phyloP scores from a whole-genome alignment of 2,113 vertebrate species.

The Heliornis fulica region DNA sequence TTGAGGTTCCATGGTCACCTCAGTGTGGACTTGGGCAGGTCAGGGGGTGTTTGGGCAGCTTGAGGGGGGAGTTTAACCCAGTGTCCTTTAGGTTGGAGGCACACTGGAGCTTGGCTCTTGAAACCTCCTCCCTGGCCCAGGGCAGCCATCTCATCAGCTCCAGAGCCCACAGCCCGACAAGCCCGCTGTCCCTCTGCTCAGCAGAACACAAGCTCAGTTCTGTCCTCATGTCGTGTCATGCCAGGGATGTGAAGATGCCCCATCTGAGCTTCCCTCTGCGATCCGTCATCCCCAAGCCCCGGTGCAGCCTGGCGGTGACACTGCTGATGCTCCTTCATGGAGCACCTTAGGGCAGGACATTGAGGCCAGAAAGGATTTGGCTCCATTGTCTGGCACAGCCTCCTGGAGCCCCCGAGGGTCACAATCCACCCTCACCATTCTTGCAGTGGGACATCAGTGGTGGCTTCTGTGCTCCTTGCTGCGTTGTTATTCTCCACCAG shows the following conservation, averaged over 20 bases:
- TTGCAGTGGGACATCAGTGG: too few species aligned
- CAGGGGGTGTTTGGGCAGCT: too few species aligned
- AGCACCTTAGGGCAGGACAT: neutral
- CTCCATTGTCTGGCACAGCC: neutral
- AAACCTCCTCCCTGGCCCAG: neutral
- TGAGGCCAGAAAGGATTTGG: neutral
- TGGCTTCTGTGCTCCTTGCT: neutral
- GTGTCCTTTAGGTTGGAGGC: neutral
- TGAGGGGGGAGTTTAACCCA: neutral
- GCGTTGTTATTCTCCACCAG: neutral
- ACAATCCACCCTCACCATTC: neutral
- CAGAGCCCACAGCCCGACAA: too few species aligned
- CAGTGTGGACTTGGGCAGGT: too few species aligned
- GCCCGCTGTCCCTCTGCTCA: too few species aligned
- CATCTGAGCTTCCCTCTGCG: neutral
- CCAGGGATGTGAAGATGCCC: neutral
- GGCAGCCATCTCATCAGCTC: neutral
- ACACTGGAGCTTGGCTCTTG: neutral
- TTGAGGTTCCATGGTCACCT: neutral
- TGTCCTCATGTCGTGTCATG: accelerated
- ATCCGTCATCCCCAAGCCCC: neutral
- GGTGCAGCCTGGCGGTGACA: neutral
- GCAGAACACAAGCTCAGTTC: too few species aligned
- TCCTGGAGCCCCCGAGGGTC: accelerated
- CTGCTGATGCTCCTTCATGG: neutral